These are phyloP conservation scores for Pseudorectes ferrugineus DNA, from an alignment of 2,113 vertebrate species.

Conservation along the genomic window DNA sequence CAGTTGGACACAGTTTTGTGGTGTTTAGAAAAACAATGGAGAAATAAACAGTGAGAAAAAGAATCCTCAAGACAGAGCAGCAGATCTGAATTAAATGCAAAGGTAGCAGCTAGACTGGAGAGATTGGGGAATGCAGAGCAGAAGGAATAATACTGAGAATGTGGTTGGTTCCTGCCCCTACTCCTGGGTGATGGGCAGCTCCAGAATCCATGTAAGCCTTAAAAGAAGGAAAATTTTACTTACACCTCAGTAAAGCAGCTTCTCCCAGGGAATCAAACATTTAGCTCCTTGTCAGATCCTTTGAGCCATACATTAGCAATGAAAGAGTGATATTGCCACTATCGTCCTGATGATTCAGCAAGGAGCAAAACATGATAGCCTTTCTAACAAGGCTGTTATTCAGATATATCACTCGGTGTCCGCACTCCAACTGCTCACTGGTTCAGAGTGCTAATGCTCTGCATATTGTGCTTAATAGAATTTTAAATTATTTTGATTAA, in stretches of 20 bases:
- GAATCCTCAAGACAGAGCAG: background rate
- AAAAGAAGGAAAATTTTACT: background rate
- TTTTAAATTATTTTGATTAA: slow-evolving; percentile 81
- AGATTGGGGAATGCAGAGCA: accelerated
- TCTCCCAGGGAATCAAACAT: background rate
- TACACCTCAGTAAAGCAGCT: background rate
- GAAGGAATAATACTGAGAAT: background rate
- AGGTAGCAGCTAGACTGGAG: background rate
- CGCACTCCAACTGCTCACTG: slow-evolving; percentile 8
- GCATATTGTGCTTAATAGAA: slow-evolving; percentile 72
- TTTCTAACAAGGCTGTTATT: slow-evolving; percentile 38
- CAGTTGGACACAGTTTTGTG: background rate
- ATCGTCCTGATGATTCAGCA: slow-evolving; percentile 46
- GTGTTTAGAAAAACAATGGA: background rate
- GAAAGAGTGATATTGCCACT: background rate
- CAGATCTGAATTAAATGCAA: background rate
- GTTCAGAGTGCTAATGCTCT: slow-evolving; percentile 64
- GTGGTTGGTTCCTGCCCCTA: background rate
- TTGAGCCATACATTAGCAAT: background rate
- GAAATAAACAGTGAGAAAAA: background rate
- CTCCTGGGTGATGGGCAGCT: background rate
- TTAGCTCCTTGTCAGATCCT: background rate
- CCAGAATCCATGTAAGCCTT: background rate
- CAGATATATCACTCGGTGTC: slow-evolving; percentile 1
- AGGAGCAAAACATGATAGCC: slow-evolving; percentile 14